Evolutionary conservation across 2,797 vertebrate genomes (phyloP).

Genomic region (Coregonus sp.): DNA sequence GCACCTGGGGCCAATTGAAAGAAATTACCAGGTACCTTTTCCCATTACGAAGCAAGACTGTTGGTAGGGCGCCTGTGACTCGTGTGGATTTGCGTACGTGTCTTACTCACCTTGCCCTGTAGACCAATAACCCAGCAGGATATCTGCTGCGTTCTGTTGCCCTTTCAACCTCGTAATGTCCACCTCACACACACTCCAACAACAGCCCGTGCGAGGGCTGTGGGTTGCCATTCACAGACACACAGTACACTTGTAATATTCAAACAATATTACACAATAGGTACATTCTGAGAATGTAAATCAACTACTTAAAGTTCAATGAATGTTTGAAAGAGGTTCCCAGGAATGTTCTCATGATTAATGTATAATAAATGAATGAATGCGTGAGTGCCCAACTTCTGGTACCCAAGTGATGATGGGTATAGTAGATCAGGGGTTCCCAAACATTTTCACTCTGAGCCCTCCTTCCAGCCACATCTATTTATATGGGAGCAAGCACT

Average conservation of each 20-base stretch:
- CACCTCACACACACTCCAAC: slow-evolving; percentile 36
- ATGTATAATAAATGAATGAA: not conserved
- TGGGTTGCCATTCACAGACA: no score
- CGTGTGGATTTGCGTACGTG: slow-evolving; percentile 49
- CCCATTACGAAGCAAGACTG: slow-evolving; percentile 11
- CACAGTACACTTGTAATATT: no score
- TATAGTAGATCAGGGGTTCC: not conserved
- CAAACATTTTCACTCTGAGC: no score
- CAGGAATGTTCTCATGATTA: no score
- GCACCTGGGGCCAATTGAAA: no score
- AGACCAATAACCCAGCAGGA: slow-evolving; percentile 44
- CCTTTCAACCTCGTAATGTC: slow-evolving; percentile 54
- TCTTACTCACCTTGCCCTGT: slow-evolving; percentile 51
- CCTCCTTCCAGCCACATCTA: no score
- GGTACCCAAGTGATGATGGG: not conserved
- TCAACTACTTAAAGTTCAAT: no score
- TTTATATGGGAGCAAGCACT: no score
- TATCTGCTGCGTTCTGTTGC: slow-evolving; percentile 43
- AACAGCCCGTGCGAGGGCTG: not conserved
- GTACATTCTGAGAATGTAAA: no score
- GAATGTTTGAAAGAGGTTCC: no score
- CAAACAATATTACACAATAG: no score
- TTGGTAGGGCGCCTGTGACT: slow-evolving; percentile 45
- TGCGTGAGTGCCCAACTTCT: not conserved
- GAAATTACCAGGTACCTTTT: no score